Conservation (phyloP, 2,888 invertebrate genomes). For the Cheilosia impressa region DNA sequence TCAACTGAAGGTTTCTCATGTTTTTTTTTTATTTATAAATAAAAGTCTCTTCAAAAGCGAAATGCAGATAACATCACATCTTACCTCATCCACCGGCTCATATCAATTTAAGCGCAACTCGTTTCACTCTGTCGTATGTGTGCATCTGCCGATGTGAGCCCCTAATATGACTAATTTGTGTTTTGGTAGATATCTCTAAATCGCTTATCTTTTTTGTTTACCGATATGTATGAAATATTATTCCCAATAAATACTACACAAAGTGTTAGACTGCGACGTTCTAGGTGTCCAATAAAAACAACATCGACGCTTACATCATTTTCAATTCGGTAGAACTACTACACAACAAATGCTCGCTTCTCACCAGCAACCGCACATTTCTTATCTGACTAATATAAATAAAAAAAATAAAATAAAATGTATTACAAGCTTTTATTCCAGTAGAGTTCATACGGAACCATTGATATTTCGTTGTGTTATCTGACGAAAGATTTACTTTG, state of each 20-base stretch:
- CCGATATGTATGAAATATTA: constrained; percentile 8
- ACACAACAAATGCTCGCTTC: constrained; percentile 22
- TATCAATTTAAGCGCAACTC: constrained; percentile 20
- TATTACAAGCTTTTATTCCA: background rate
- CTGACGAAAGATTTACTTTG: constrained; percentile 32
- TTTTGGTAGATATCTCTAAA: too few species aligned
- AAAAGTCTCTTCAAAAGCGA: background rate
- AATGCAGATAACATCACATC: constrained; percentile 29
- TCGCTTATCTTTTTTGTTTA: constrained; percentile 5
- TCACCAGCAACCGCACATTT: constrained; percentile 23
- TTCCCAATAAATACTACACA: background rate
- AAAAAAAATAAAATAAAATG: background rate
- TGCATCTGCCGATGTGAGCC: constrained; percentile 7
- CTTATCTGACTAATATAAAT: constrained; percentile 48
- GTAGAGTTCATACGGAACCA: constrained; percentile 13
- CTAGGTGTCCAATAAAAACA: background rate
- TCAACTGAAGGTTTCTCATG: background rate
- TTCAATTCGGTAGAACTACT: constrained; percentile 16
- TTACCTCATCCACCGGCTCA: constrained; percentile 39
- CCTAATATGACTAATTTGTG: constrained; percentile 42
- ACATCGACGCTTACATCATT: constrained; percentile 55
- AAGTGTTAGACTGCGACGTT: constrained; percentile 17
- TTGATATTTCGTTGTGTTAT: constrained; percentile 29
- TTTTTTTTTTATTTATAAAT: background rate
- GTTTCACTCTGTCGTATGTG: constrained; percentile 16